phyloP scores from a whole-genome alignment of 2,888 invertebrate species.

The Eurois occulta region DNA sequence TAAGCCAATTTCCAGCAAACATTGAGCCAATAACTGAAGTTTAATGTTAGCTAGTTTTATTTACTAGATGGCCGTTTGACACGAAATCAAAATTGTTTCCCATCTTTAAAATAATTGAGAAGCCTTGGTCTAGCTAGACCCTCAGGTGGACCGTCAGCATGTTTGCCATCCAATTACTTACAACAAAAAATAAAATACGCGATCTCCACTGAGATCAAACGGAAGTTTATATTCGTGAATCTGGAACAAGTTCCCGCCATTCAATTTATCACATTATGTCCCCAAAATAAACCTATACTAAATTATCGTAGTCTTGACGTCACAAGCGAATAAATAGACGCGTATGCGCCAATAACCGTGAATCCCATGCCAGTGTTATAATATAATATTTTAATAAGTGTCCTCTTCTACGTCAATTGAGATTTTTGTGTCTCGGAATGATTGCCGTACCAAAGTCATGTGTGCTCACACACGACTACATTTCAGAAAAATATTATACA shows the following conservation, averaged over 20 bases:
- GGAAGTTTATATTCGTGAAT: conserved; percentile 30
- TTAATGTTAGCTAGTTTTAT: too few species aligned
- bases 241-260: conserved; percentile 18
- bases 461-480: background rate
- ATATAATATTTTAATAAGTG: conserved; percentile 37
- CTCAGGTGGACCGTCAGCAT: background rate
- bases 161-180: background rate
- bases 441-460: background rate
- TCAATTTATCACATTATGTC: conserved; percentile 45
- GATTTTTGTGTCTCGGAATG: background rate
- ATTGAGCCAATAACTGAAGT: too few species aligned
- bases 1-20: too few species aligned
- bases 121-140: background rate
- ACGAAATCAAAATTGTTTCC: too few species aligned
- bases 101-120: too few species aligned
- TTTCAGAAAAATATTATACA: background rate
- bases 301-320: conserved; percentile 38
- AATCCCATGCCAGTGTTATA: conserved; percentile 4
- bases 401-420: background rate
- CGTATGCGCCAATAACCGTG: conserved; percentile 24
- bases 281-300: conserved; percentile 43
- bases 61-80: too few species aligned
- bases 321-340: conserved; percentile 43
- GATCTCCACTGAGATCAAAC: conserved; percentile 23
- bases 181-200: background rate